These are phyloP conservation scores for Phaetusa simplex DNA, from an alignment of 2,113 vertebrate species.

Conservation along the genomic window DNA sequence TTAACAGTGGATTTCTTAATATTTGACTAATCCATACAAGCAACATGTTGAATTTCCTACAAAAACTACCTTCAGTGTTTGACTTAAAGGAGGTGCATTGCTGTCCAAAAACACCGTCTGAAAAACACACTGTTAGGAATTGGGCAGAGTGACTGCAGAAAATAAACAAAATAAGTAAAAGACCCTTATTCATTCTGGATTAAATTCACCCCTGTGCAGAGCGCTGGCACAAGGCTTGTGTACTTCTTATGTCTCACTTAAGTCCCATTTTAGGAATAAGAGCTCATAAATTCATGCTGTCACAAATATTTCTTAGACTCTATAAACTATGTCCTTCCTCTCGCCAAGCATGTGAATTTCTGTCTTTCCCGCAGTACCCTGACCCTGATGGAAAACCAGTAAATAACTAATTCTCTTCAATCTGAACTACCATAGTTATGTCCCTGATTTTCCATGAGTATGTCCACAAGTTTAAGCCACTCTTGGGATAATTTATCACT, in stretches of 20 bases:
- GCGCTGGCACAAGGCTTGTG: not conserved
- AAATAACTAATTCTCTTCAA: not conserved
- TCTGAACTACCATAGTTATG: not conserved
- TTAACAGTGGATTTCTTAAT: not conserved
- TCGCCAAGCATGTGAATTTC: not conserved
- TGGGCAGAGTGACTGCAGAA: not conserved
- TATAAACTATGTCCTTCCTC: not conserved
- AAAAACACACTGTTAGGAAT: not conserved
- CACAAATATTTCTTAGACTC: not conserved
- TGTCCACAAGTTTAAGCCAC: not conserved
- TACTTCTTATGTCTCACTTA: not conserved
- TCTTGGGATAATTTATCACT: not conserved
- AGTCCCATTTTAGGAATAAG: slow-evolving; percentile 1
- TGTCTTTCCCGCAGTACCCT: not conserved
- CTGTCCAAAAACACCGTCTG: not conserved
- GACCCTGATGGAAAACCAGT: not conserved
- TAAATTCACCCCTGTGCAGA: slow-evolving; percentile 7
- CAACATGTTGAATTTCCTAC: not conserved
- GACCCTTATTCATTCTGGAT: slow-evolving; percentile 22
- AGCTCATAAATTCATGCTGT: not conserved
- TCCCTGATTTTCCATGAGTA: not conserved
- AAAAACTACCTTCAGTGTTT: not conserved
- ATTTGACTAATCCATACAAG: not conserved
- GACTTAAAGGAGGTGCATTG: not conserved
- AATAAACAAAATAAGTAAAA: slow-evolving; percentile 38